Percentiles rank a stretch among this genome's conserved stretches.
Evolutionary conservation across 2,888 invertebrate genomes (phyloP).

Genomic region (Campoplex nolae): DNA sequence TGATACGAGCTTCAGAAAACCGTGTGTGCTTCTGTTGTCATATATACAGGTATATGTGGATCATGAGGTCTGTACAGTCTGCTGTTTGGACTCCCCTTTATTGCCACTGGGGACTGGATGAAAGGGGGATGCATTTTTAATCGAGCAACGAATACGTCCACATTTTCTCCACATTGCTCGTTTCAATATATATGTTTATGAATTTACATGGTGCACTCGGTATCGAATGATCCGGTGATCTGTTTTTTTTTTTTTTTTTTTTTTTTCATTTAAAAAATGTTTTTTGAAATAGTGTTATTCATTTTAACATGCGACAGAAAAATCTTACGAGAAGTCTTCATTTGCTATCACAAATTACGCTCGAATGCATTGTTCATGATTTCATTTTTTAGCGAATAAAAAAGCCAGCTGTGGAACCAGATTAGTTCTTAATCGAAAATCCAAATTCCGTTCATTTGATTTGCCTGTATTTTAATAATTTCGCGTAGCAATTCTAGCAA

Average conservation of each 20-base stretch:
- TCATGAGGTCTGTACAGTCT: not conserved
- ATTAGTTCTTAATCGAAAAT: too few species aligned
- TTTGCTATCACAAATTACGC: too few species aligned
- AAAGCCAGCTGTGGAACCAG: too few species aligned
- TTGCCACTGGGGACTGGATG: slow-evolving; percentile 36
- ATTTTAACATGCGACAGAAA: too few species aligned
- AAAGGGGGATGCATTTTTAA: slow-evolving; percentile 64
- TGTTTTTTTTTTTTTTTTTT: too few species aligned
- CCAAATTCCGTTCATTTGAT: too few species aligned
- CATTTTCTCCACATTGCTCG: slow-evolving; percentile 34
- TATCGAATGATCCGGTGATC: not conserved
- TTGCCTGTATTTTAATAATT: too few species aligned
- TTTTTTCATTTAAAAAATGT: too few species aligned
- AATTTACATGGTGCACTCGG: slow-evolving; percentile 20
- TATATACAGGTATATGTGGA: slow-evolving; percentile 4
- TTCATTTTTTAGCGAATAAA: too few species aligned
- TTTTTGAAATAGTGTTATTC: too few species aligned
- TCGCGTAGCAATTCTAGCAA: too few species aligned
- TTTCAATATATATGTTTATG: slow-evolving; percentile 5
- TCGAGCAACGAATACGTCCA: slow-evolving; percentile 57
- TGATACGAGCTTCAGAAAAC: slow-evolving; percentile 25
- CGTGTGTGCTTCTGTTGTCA: slow-evolving; percentile 5
- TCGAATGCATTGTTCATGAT: too few species aligned
- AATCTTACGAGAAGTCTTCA: not conserved
- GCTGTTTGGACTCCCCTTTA: slow-evolving; percentile 30